Base-by-base conservation (phyloP, 2,113 vertebrate genomes). In the Taurulus bubalis region DNA sequence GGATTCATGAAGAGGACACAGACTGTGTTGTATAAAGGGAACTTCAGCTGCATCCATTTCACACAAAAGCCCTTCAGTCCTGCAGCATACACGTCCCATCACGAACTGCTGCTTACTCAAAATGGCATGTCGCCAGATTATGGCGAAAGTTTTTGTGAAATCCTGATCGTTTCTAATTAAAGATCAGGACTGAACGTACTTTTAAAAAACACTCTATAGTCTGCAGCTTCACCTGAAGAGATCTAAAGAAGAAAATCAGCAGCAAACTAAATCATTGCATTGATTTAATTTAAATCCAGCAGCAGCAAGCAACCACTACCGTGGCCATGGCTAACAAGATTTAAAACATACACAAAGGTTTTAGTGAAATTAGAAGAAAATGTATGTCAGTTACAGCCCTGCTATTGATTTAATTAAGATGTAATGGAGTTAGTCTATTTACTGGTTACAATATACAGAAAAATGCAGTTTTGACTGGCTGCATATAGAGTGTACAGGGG, bases 241-340 rank as follows among this genome's bases (percentile, higher is more conserved):
- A 78, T 26, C 70, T 71, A 42, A 45, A 65, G 24, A 7, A 4
- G 22, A 60, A 60, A 80, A 53, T 24, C 20, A 5, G 64, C 24
- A 0, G 6, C 59, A 69, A 72, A 55, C 0, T 1, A 3, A 28
- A 68, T 85, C 12, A 73, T 49, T 72, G 55, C 74, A 36, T 14
- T 85, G 80, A 84, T 85, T 67, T 26, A 2, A 87, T 90, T 83
- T 40, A 3, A 72, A 62, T n/a, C n/a, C 30, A 26, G 63, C 68
- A 53, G 56, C 66, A 45, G 79, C 4, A n/a, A 16, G 22, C 36
- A 2, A 36, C 12, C 24, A 5, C 8, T 68, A 7, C 65, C 3
- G 53, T 53, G 9, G 53, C 65, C n/a, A 30, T 0, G 24, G 26
- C 40, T 83, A 68, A 87, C 77, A 22, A 0, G 51, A 74, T 79